These are phyloP conservation scores for Colletes latitarsis DNA, from an alignment of 1,140 invertebrate genomes.

Conservation along the genomic window DNA sequence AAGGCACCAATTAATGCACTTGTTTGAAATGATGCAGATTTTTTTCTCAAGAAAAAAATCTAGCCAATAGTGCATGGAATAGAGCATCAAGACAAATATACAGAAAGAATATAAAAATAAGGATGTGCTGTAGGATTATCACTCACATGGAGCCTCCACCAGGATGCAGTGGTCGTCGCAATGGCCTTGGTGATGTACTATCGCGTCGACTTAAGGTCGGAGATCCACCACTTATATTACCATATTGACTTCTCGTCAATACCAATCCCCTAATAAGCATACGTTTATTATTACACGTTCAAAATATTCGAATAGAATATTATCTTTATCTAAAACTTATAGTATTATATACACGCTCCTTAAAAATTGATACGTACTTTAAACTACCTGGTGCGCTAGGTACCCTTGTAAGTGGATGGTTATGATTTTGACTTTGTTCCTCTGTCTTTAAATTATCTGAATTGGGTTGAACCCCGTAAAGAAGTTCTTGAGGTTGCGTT, in stretches of 20 bases:
- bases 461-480: constrained; percentile 81
- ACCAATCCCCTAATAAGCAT: constrained; percentile 74
- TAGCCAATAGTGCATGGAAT: constrained; percentile 69
- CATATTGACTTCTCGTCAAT: constrained; percentile 76
- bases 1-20: constrained; percentile 57
- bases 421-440: constrained; percentile 78
- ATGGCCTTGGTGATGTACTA: constrained; percentile 77
- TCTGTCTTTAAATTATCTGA: constrained; percentile 73
- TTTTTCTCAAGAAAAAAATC: constrained; percentile 57
- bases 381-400: constrained; percentile 86
- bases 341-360: background rate
- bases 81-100: constrained; percentile 72
- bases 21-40: constrained; percentile 26
- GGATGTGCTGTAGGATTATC: constrained; percentile 74
- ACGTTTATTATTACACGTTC: constrained; percentile 21
- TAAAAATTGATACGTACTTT: constrained; percentile 78
- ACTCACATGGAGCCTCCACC: constrained; percentile 81
- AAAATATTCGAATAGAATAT: background rate
- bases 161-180: constrained; percentile 76
- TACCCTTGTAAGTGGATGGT: constrained; percentile 84
- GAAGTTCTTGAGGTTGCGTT: constrained; percentile 85
- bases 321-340: too few species aligned
- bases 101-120: constrained; percentile 72
- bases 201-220: constrained; percentile 77
- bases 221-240: constrained; percentile 72